Evolutionary conservation across 2,113 vertebrate genomes (phyloP).

Genomic region (Elephas maximus): DNA sequence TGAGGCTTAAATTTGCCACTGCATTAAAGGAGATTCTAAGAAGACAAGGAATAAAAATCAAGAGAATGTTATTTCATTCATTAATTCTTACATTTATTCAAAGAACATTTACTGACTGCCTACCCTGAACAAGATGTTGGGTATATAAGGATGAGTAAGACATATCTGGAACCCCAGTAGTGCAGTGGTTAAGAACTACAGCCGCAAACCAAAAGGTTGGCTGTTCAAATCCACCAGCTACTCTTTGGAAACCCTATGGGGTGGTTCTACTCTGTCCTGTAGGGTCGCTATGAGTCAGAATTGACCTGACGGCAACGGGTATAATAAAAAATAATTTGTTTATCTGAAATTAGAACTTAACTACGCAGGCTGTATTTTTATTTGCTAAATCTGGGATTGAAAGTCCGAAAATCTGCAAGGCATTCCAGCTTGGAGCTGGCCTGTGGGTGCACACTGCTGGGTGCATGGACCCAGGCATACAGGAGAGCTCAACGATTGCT

Average conservation of each 20-base stretch:
- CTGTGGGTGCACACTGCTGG: not conserved
- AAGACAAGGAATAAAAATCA: not conserved
- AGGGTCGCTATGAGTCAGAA: too few relatives aligned
- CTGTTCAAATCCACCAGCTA: too few relatives aligned
- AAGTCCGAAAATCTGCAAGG: not conserved
- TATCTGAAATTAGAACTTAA: slow-evolving; percentile 33
- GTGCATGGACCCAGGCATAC: fast-evolving
- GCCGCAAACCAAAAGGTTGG: too few relatives aligned
- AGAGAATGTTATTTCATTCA: not conserved
- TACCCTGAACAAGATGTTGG: not conserved
- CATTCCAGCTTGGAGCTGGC: not conserved
- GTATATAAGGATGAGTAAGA: not conserved
- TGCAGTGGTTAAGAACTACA: too few relatives aligned
- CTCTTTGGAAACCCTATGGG: too few relatives aligned
- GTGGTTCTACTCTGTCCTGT: too few relatives aligned
- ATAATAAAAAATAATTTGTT: not conserved
- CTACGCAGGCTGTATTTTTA: not conserved
- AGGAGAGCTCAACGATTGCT: not conserved
- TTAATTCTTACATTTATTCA: not conserved
- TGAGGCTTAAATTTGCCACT: slow-evolving; percentile 11
- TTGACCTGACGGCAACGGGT: too few relatives aligned
- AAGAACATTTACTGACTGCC: not conserved
- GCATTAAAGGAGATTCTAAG: not conserved
- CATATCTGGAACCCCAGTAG: too few relatives aligned
- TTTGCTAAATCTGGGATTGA: not conserved